phyloP scores from a whole-genome alignment of 2,797 vertebrate genomes.

The Pseudochirops corinnae region DNA sequence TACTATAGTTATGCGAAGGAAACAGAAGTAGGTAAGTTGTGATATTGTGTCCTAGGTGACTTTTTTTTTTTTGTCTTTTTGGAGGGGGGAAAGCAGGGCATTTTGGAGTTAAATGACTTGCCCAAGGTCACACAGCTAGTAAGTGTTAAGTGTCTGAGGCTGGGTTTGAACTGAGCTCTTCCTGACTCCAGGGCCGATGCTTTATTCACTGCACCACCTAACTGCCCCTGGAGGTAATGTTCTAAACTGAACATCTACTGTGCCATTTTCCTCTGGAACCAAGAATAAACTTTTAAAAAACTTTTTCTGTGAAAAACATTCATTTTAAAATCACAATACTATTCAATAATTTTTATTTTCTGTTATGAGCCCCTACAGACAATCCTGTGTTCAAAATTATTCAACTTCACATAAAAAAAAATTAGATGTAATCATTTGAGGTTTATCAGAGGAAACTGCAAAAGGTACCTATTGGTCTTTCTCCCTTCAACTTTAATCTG shows the following conservation, averaged over 20 bases:
- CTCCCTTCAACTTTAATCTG: not conserved
- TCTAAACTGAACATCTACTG: not conserved
- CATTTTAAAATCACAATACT: not conserved
- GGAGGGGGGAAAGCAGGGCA: no score
- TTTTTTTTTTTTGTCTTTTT: not conserved
- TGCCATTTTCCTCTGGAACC: not conserved
- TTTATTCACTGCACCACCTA: no score
- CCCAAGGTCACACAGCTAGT: no score
- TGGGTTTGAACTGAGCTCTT: no score
- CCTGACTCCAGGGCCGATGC: no score
- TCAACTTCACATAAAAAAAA: not conserved
- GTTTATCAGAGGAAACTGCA: not conserved
- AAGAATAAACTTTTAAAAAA: not conserved
- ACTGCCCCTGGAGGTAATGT: not conserved
- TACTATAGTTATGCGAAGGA: not conserved
- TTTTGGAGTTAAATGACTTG: no score
- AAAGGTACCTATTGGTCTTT: not conserved
- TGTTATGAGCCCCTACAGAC: not conserved
- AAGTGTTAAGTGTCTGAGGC: no score
- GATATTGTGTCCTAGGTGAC: not conserved
- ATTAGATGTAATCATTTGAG: slow-evolving; percentile 8
- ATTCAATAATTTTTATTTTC: not conserved
- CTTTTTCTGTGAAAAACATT: not conserved
- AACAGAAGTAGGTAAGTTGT: not conserved
- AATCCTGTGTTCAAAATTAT: slow-evolving; percentile 12